These are phyloP conservation scores for Noctilio leporinus DNA, from an alignment of 2,113 vertebrate genomes.

Conservation along the genomic window DNA sequence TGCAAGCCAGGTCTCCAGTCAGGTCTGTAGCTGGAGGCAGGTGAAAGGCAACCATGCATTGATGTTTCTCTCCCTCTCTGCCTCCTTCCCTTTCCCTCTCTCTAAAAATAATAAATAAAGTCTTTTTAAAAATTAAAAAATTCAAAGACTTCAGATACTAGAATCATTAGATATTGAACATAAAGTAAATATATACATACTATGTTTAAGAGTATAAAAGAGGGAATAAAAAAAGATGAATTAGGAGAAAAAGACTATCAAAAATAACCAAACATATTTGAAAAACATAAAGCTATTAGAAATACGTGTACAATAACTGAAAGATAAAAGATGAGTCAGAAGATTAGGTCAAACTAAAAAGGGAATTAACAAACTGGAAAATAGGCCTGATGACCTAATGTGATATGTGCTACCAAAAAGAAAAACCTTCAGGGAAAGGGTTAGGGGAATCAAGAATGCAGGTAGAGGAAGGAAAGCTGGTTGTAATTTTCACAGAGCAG, in stretches of 20 bases:
- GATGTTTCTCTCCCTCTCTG: no score
- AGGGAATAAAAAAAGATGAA: background rate
- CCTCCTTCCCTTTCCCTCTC: no score
- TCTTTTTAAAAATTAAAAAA: no score
- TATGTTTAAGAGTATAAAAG: background rate
- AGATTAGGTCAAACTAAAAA: background rate
- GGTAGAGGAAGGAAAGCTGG: no score
- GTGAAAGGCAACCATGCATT: no score
- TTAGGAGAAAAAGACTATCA: background rate
- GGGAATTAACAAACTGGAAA: background rate
- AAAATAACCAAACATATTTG: background rate
- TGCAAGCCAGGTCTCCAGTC: no score
- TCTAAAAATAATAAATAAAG: no score
- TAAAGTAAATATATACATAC: background rate
- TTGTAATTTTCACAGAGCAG: background rate
- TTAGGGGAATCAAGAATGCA: rapidly evolving
- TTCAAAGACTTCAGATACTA: background rate
- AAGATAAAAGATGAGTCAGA: background rate
- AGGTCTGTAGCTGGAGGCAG: no score
- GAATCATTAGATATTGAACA: background rate
- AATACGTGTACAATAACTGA: background rate
- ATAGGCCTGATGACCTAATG: background rate
- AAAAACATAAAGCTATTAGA: background rate
- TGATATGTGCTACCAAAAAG: background rate
- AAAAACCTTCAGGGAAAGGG: no score